These are phyloP conservation scores for Leuciscus idus DNA, from an alignment of 2,113 vertebrate genomes.

Conservation along the genomic window DNA sequence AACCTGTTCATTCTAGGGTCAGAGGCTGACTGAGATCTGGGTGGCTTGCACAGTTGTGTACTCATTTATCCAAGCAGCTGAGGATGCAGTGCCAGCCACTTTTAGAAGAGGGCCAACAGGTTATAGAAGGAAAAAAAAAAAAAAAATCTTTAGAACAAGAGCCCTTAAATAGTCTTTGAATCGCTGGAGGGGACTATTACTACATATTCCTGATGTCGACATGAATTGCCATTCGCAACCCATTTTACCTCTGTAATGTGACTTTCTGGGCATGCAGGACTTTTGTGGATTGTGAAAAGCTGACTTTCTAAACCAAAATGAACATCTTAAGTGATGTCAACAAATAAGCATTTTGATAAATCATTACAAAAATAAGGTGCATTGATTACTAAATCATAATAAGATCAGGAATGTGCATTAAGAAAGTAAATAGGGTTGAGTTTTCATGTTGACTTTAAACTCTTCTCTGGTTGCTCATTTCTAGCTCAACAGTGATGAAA, in stretches of 20 bases:
- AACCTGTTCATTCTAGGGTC: conserved; percentile 17
- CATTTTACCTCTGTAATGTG: not conserved
- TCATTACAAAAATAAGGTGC: not conserved
- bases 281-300: not conserved
- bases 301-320: not conserved
- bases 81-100: not conserved
- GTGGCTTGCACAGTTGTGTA: conserved; percentile 28
- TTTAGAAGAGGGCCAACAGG: conserved; percentile 22
- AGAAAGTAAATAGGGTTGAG: not conserved
- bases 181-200: not conserved
- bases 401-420: not conserved
- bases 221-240: not conserved
- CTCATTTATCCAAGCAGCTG: conserved; percentile 24
- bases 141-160: not conserved
- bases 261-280: not conserved
- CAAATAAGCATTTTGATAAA: not conserved
- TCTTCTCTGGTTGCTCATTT: not conserved
- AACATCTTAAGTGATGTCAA: not conserved
- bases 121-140: not conserved
- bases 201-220: not conserved
- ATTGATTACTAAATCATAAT: not conserved
- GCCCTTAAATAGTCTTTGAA: not conserved
- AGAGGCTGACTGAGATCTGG: conserved; percentile 27
- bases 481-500: not conserved
- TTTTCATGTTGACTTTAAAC: not conserved